Evolutionary conservation across 37 sponge, comb jelly and placozoan species (phyloP).

Genomic region (Crambe crambe): DNA sequence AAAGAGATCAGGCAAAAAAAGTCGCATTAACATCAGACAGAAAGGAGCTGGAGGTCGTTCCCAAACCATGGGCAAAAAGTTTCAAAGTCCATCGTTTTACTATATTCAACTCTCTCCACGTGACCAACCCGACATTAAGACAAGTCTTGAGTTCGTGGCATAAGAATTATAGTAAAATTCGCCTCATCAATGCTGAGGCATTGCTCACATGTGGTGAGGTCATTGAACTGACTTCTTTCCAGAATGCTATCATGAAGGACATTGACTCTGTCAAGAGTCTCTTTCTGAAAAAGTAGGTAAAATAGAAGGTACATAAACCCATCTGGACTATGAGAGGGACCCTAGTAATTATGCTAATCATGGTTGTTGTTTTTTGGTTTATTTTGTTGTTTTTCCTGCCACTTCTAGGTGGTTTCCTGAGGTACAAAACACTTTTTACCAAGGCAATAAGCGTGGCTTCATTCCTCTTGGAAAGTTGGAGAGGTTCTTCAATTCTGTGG

Average conservation of each 20-base stretch:
- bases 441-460: conserved; percentile 90
- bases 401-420: conserved; percentile 89
- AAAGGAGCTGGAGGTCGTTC: conserved; percentile 79
- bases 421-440: conserved; percentile 96
- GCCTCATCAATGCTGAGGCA: conserved; percentile 57
- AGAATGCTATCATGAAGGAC: conserved; percentile 59
- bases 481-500: conserved; percentile 77
- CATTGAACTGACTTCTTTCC: conserved; percentile 76
- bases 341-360: too few relatives aligned
- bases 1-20: conserved; percentile 40
- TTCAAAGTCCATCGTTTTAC: conserved; percentile 27
- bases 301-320: too few relatives aligned
- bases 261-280: conserved; percentile 76
- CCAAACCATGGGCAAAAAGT: conserved; percentile 92
- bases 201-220: conserved; percentile 67
- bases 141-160: conserved; percentile 90
- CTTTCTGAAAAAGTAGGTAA: conserved; percentile 77
- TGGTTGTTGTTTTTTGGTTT: too few relatives aligned
- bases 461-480: conserved; percentile 82
- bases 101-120: conserved; percentile 58
- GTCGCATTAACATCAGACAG: conserved; percentile 54
- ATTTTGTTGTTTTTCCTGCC: too few relatives aligned
- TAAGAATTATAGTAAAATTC: conserved; percentile 57
- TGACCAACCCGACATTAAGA: conserved; percentile 85
- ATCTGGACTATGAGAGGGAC: too few relatives aligned